Conservation (phyloP, 2,888 invertebrate genomes). For the Lasioglossum oenotherae region DNA sequence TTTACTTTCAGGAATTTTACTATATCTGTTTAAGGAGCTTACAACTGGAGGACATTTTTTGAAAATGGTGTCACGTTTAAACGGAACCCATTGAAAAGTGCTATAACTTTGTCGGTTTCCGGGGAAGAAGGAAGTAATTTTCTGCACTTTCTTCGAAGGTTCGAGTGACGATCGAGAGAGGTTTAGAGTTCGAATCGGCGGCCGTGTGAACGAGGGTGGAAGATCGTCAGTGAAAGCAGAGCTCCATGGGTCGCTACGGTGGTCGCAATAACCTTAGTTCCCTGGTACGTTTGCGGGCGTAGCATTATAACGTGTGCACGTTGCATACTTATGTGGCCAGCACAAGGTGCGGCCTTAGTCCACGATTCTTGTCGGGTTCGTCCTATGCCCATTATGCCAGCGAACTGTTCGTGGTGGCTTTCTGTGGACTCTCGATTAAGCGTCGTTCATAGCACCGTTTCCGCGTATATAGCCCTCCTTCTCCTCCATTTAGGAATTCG, state of each 20-base stretch:
- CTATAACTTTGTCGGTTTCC: background rate
- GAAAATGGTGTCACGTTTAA: background rate
- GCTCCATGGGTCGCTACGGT: conserved; percentile 70
- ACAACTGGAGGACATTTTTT: background rate
- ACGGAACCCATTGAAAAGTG: background rate
- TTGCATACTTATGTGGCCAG: conserved; percentile 73
- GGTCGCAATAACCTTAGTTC: conserved; percentile 78
- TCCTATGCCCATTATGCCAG: conserved; percentile 78
- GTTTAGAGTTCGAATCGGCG: background rate
- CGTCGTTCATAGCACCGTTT: conserved; percentile 68
- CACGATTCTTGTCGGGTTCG: conserved; percentile 78
- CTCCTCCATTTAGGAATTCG: background rate
- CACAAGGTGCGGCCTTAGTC: conserved; percentile 81
- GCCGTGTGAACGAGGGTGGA: conserved; percentile 53
- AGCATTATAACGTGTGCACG: conserved; percentile 74
- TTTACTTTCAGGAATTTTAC: background rate
- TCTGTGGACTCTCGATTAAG: conserved; percentile 67
- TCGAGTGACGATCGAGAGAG: background rate
- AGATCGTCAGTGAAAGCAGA: conserved; percentile 49
- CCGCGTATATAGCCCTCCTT: background rate
- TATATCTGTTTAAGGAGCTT: background rate
- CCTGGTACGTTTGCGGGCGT: conserved; percentile 77
- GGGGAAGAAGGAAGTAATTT: background rate
- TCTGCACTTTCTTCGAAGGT: background rate
- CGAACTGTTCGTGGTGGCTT: conserved; percentile 70